Percentiles rank a stretch among this genome's conserved stretches.
phyloP scores from a whole-genome alignment of 1,140 invertebrate species.

The Ditylenchus dipsaci region DNA sequence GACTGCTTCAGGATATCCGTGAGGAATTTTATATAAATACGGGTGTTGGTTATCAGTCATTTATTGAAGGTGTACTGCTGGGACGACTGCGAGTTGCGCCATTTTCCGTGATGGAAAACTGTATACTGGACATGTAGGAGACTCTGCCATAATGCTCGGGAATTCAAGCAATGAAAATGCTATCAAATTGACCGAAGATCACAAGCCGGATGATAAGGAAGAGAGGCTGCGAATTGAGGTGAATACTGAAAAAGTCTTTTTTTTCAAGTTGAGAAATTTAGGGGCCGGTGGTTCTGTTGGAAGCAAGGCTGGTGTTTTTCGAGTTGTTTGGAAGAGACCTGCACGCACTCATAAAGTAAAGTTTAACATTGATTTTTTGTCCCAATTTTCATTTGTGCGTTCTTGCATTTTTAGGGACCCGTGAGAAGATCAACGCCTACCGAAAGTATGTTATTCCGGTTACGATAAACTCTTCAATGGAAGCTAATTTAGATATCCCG shows the following conservation, averaged over 20 bases:
- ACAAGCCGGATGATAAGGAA: constrained; percentile 23
- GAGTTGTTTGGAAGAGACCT: constrained; percentile 31
- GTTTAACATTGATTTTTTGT: neutral
- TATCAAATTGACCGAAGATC: constrained; percentile 28
- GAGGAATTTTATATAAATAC: neutral
- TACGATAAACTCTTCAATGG: too few relatives aligned
- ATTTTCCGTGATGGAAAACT: constrained; percentile 33
- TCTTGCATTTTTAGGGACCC: constrained; percentile 6
- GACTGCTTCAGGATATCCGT: constrained; percentile 22
- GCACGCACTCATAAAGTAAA: constrained; percentile 19
- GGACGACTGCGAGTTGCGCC: constrained; percentile 24
- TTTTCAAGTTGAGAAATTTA: neutral
- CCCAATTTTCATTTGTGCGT: neutral
- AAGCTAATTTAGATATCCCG: neutral
- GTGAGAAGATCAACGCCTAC: constrained; percentile 27
- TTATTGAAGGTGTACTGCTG: constrained; percentile 21
- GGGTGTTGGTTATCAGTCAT: too few relatives aligned
- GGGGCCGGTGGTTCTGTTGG: constrained; percentile 4
- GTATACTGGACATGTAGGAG: constrained; percentile 36
- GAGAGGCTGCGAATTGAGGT: constrained; percentile 29
- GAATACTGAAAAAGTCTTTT: constrained; percentile 2
- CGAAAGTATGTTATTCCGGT: constrained; percentile 10
- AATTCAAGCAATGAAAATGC: constrained; percentile 1
- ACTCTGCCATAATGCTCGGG: constrained; percentile 23
- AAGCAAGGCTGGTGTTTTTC: constrained; percentile 8